Conservation (phyloP, 2,888 invertebrate genomes). For the Litoditis marina region DNA sequence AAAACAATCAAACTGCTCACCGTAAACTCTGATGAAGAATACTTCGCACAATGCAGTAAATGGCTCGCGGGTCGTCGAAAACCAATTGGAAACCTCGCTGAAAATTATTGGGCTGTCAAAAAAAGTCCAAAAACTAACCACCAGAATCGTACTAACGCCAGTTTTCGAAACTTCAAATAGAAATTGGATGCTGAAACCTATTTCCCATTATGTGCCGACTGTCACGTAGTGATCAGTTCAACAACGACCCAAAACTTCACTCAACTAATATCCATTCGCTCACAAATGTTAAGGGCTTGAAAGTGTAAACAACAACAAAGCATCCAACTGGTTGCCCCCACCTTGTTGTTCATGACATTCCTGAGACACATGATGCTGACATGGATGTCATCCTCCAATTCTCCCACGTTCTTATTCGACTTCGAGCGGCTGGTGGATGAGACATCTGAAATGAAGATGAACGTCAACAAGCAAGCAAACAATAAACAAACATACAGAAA, state of each 20-base stretch:
- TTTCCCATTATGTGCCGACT: neutral
- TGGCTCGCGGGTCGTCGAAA: constrained; percentile 93
- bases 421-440: constrained; percentile 13
- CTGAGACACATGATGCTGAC: constrained; percentile 98
- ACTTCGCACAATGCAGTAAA: constrained; percentile 94
- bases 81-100: constrained; percentile 98
- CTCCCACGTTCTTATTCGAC: constrained; percentile 37
- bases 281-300: neutral
- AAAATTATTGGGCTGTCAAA: constrained; percentile 59
- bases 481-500: too few relatives aligned
- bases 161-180: too few relatives aligned
- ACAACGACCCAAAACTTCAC: too few relatives aligned
- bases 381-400: constrained; percentile 84
- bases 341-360: constrained; percentile 99
- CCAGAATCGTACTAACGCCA: too few relatives aligned
- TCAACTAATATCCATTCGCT: neutral
- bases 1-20: constrained; percentile 62
- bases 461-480: too few relatives aligned
- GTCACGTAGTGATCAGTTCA: too few relatives aligned
- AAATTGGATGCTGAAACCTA: too few relatives aligned
- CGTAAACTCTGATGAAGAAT: constrained; percentile 90
- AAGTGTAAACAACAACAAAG: neutral
- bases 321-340: constrained; percentile 43
- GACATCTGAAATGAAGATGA: constrained; percentile 2
- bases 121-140: too few relatives aligned